Evolutionary conservation across 2,113 vertebrate species (phyloP).

Genomic region (Coryphaenoides rupestris): DNA sequence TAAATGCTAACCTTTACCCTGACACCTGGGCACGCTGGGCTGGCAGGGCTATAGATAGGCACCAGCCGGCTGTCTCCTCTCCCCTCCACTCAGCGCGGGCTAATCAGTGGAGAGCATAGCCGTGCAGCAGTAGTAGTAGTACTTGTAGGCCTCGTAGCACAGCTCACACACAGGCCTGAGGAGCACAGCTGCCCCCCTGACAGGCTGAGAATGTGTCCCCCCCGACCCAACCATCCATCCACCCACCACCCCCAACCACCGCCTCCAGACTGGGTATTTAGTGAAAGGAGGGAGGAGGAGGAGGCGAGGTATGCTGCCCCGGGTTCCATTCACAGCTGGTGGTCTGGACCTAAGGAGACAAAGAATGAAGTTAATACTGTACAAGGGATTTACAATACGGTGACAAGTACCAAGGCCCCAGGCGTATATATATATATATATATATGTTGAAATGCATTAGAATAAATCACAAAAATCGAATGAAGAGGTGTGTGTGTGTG

Average conservation of each 20-base stretch:
- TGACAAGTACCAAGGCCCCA: not conserved
- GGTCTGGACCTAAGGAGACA: not conserved
- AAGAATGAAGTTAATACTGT: not conserved
- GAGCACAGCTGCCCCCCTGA: constrained; percentile 12
- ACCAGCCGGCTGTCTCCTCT: not conserved
- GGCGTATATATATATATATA: no score
- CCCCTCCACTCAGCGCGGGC: constrained; percentile 18
- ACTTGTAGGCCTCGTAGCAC: no score
- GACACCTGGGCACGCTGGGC: constrained; percentile 24
- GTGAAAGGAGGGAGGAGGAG: not conserved
- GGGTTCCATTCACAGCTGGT: no score
- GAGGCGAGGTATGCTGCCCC: no score
- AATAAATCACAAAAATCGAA: no score
- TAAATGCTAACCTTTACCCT: not conserved
- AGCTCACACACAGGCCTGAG: constrained; percentile 1
- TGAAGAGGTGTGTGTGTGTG: constrained; percentile 6
- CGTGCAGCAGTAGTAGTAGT: constrained; percentile 18
- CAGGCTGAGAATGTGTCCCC: constrained; percentile 12
- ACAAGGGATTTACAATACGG: not conserved
- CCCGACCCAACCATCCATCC: not conserved
- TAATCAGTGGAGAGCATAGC: constrained; percentile 12
- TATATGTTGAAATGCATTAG: no score
- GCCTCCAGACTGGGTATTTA: not conserved
- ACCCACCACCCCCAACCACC: no score
- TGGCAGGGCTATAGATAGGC: constrained; percentile 26